phyloP scores from a whole-genome alignment of 2,888 invertebrate species.

The Euclidia mi region DNA sequence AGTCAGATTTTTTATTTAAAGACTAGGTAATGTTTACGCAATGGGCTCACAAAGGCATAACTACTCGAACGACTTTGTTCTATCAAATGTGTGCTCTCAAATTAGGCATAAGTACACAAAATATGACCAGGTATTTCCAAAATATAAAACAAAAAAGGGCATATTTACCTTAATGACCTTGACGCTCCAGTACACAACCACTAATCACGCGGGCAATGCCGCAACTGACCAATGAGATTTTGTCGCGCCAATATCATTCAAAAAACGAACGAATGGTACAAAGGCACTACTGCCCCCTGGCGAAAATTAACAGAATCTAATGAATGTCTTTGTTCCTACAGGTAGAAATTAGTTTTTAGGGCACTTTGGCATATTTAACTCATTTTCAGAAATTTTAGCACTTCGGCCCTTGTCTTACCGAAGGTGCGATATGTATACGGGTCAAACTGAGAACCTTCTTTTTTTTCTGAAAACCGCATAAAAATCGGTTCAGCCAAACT shows the following conservation, averaged over 20 bases:
- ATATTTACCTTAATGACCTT: slow-evolving; percentile 30
- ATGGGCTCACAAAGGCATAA: slow-evolving; percentile 30
- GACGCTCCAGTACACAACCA: slow-evolving; percentile 21
- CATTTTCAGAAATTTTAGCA: slow-evolving; percentile 19
- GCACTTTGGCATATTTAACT: slow-evolving; percentile 25
- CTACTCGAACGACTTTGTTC: slow-evolving; percentile 29
- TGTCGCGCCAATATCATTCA: slow-evolving; percentile 25
- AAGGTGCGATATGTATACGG: slow-evolving; percentile 20
- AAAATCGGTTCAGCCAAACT: too few relatives aligned
- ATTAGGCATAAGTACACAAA: slow-evolving; percentile 22
- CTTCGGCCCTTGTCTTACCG: slow-evolving; percentile 21
- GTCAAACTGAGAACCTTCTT: too few relatives aligned
- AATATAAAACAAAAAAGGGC: slow-evolving; percentile 26
- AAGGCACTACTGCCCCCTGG: background rate
- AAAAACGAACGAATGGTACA: slow-evolving; percentile 5
- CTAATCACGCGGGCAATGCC: slow-evolving; percentile 19
- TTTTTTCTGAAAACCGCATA: too few relatives aligned
- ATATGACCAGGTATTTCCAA: slow-evolving; percentile 19
- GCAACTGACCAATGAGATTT: slow-evolving; percentile 35
- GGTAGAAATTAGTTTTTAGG: slow-evolving; percentile 19
- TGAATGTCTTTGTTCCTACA: slow-evolving; percentile 13
- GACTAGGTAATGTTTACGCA: slow-evolving; percentile 11
- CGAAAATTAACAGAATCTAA: background rate
- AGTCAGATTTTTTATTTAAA: slow-evolving; percentile 26
- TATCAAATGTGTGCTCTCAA: slow-evolving; percentile 10